Percentiles rank a stretch among this genome's conserved stretches.
These are phyloP conservation scores for Mythimna albipuncta DNA, from an alignment of 2,888 invertebrate species.

Conservation along the genomic window DNA sequence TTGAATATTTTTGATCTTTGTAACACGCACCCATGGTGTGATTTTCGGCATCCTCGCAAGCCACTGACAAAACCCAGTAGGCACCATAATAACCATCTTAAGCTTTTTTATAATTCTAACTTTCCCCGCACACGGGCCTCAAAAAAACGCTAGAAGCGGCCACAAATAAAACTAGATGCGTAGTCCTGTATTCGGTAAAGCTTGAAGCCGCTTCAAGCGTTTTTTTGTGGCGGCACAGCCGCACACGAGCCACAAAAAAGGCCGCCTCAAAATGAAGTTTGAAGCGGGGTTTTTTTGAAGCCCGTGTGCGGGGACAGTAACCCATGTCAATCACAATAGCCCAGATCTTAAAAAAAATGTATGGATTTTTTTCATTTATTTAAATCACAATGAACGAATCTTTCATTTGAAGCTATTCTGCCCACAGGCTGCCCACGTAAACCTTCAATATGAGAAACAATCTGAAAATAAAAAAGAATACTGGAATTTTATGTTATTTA, in stretches of 20 bases:
- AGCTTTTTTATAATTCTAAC: not conserved
- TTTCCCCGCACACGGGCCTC: too few species aligned
- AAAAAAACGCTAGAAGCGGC: too few species aligned
- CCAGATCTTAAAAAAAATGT: constrained; percentile 22
- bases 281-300: too few species aligned
- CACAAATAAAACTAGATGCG: too few species aligned
- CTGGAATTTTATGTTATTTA: constrained; percentile 4
- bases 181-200: too few species aligned
- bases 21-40: not conserved
- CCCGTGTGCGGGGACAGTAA: not conserved
- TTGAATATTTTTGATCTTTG: not conserved
- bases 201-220: too few species aligned
- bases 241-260: too few species aligned
- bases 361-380: constrained; percentile 27
- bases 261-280: too few species aligned
- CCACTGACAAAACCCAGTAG: not conserved
- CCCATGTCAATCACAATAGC: not conserved
- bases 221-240: too few species aligned
- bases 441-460: constrained; percentile 38
- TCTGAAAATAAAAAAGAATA: constrained; percentile 9
- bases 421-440: constrained; percentile 28
- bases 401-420: constrained; percentile 32
- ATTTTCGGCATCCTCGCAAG: not conserved
- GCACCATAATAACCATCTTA: not conserved
- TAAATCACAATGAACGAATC: constrained; percentile 37